A percentile compares a stretch with the other conserved stretches of the same genome.
These are phyloP conservation scores for Thomomys bottae DNA, from an alignment of 2,113 vertebrate species.

Conservation along the genomic window DNA sequence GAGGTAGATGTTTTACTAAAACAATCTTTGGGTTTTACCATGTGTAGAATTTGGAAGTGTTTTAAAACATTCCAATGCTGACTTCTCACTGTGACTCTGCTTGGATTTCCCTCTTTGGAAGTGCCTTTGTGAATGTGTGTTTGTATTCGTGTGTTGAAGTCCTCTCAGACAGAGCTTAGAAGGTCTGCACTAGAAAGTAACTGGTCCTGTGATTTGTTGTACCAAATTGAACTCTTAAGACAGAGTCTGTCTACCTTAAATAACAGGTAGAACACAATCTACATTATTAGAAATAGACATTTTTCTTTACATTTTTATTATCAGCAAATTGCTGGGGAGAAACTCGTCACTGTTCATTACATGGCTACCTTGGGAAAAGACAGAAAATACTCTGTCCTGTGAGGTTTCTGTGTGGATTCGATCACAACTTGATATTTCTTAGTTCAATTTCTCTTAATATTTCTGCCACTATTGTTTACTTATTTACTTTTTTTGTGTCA, in stretches of 20 bases:
- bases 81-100: neutral
- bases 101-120: neutral
- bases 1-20: neutral
- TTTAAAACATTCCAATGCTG: neutral
- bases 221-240: conserved; percentile 76
- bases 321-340: conserved; percentile 75
- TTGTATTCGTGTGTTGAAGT: no score
- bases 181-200: neutral
- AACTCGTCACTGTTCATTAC: conserved; percentile 72
- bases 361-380: conserved; percentile 49
- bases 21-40: neutral
- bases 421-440: no score
- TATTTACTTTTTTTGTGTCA: no score
- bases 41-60: neutral
- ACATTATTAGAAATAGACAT: conserved; percentile 55
- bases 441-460: neutral
- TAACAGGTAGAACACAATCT: conserved; percentile 70
- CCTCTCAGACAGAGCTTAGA: neutral
- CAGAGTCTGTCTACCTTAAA: conserved; percentile 51
- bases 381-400: no score
- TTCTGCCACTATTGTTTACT: neutral
- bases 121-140: neutral
- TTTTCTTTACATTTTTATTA: conserved; percentile 79
- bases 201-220: neutral
- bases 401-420: neutral